A percentile compares a stretch with the other conserved stretches of the same genome.
These are phyloP conservation scores for Isurus oxyrinchus DNA, from an alignment of 2,113 vertebrate genomes.

Conservation along the genomic window DNA sequence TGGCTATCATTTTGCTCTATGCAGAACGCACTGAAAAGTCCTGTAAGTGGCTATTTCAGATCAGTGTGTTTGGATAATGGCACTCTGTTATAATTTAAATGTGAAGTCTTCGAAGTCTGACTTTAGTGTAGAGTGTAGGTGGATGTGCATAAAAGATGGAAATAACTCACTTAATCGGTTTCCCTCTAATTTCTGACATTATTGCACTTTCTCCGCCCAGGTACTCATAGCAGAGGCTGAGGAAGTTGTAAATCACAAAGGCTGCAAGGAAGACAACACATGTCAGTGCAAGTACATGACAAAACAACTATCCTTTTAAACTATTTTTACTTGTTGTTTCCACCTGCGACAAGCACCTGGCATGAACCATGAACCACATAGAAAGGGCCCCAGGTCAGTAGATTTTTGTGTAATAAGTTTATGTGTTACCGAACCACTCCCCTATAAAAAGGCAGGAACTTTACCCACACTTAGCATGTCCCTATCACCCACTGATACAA, in stretches of 20 bases:
- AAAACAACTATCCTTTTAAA: background rate
- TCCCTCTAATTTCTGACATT: constrained; percentile 92
- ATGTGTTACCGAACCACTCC: background rate
- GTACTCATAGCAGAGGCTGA: constrained; percentile 94
- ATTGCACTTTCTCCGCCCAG: constrained; percentile 91
- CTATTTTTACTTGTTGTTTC: background rate
- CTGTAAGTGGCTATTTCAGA: background rate
- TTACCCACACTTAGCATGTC: background rate
- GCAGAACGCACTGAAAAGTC: background rate
- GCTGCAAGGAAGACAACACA: constrained; percentile 58
- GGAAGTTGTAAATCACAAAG: constrained; percentile 96
- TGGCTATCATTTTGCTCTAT: background rate
- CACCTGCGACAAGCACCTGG: background rate
- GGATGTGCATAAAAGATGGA: background rate
- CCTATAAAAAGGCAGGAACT: background rate
- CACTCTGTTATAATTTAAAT: background rate
- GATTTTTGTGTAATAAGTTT: background rate
- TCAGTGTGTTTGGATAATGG: background rate
- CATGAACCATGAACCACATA: background rate
- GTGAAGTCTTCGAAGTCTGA: background rate
- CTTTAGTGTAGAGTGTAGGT: background rate
- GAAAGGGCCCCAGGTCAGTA: background rate
- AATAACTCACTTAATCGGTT: constrained; percentile 73
- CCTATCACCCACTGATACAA: background rate
- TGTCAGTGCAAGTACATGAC: background rate